phyloP scores from a whole-genome alignment of 2,888 invertebrate species.

The Meghimatium bilineatum region DNA sequence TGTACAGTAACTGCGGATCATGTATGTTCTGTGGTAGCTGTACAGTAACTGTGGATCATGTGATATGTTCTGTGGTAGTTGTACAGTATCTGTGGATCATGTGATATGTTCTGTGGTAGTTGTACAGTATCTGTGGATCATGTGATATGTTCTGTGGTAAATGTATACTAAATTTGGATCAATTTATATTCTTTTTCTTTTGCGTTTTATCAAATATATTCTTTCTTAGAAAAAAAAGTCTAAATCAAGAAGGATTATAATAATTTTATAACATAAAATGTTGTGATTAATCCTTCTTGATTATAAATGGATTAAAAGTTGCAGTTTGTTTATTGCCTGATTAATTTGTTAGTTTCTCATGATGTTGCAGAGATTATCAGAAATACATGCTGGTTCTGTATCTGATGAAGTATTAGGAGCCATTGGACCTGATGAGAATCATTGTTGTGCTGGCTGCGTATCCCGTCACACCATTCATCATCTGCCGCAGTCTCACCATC shows the following conservation, averaged over 20 bases:
- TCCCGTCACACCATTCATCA: constrained; percentile 44
- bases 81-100: too few relatives aligned
- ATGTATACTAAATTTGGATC: too few relatives aligned
- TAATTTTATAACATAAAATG: background rate
- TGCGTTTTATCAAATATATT: too few relatives aligned
- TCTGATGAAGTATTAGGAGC: constrained; percentile 33
- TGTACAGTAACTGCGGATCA: too few relatives aligned
- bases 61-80: too few relatives aligned
- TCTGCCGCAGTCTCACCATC: constrained; percentile 40
- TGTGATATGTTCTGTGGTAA: too few relatives aligned
- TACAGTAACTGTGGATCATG: too few relatives aligned
- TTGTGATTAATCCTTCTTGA: constrained; percentile 13
- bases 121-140: too few relatives aligned
- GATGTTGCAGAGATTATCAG: constrained; percentile 41
- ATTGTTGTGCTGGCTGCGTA: constrained; percentile 54
- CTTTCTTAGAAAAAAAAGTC: too few relatives aligned
- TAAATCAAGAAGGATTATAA: background rate
- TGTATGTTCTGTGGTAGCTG: too few relatives aligned
- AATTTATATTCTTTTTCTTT: too few relatives aligned
- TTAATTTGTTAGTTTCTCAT: background rate
- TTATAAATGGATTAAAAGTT: background rate
- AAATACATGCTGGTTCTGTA: constrained; percentile 11
- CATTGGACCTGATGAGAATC: constrained; percentile 48
- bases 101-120: too few relatives aligned
- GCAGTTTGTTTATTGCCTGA: background rate